Evolutionary conservation across 2,797 vertebrate species (phyloP).

Genomic region (Notoglanidium macrostoma): DNA sequence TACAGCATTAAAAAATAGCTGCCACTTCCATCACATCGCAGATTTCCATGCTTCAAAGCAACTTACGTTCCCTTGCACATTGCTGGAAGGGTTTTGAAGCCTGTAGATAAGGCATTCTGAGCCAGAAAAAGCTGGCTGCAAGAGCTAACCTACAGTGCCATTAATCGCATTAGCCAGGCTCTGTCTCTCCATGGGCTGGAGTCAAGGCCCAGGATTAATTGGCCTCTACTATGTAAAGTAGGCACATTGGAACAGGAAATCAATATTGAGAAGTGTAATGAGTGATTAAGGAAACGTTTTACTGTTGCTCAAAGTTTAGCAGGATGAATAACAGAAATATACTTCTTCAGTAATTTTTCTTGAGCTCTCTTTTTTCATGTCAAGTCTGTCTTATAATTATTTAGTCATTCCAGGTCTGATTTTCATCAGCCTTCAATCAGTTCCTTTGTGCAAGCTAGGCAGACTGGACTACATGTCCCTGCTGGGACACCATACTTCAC

Average conservation of each 20-base stretch:
- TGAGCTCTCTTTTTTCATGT: conserved; percentile 7
- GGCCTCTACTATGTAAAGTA: conserved; percentile 74
- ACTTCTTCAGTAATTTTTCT: conserved; percentile 43
- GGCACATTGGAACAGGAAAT: conserved; percentile 70
- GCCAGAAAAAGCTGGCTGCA: conserved; percentile 53
- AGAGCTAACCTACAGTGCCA: conserved; percentile 67
- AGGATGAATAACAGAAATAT: conserved; percentile 50
- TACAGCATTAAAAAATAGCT: conserved; percentile 20
- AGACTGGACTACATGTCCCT: conserved; percentile 63
- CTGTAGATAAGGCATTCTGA: conserved; percentile 52
- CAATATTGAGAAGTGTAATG: conserved; percentile 72
- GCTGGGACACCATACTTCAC: conserved; percentile 73
- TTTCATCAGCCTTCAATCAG: conserved; percentile 65
- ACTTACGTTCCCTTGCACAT: conserved; percentile 51
- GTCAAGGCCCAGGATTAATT: conserved; percentile 75
- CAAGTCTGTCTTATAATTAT: conserved; percentile 56
- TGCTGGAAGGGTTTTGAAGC: conserved; percentile 54
- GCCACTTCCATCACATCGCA: conserved; percentile 27
- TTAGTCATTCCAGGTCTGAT: conserved; percentile 59
- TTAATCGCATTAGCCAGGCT: conserved; percentile 73
- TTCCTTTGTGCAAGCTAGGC: conserved; percentile 58
- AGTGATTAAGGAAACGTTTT: conserved; percentile 75
- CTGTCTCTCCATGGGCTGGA: conserved; percentile 53
- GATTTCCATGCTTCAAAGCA: conserved; percentile 50
- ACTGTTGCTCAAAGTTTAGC: conserved; percentile 63